Evolutionary conservation across 2,113 vertebrate genomes (phyloP).

Genomic region (Melanostigma gelatinosum): DNA sequence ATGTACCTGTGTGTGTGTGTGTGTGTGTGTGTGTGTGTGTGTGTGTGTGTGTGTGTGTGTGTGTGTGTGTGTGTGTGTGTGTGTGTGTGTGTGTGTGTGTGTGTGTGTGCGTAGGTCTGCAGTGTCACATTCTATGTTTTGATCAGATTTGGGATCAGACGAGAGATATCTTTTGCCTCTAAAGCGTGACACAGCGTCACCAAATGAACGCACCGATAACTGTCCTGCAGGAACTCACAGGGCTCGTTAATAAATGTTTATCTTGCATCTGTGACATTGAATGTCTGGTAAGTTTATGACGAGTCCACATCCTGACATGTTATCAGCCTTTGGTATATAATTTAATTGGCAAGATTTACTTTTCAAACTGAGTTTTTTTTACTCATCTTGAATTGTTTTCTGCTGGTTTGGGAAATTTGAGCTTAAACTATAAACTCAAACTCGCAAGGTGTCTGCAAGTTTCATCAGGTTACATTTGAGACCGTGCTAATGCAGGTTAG

Average conservation of each 20-base stretch:
- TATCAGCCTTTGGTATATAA: not conserved
- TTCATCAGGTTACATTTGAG: conserved; percentile 49
- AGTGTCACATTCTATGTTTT: conserved; percentile 60
- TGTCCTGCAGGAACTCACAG: conserved; percentile 26
- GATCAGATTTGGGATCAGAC: conserved; percentile 62
- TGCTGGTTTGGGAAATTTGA: conserved; percentile 8
- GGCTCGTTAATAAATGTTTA: conserved; percentile 30
- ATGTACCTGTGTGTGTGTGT: conserved; percentile 31
- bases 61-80: too few species aligned
- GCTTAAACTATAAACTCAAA: not conserved
- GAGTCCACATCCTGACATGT: conserved; percentile 14
- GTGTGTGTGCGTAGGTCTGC: conserved; percentile 25
- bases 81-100: too few species aligned
- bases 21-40: conserved; percentile 28
- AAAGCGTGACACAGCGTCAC: conserved; percentile 39
- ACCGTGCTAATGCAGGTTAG: conserved; percentile 19
- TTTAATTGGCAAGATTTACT: conserved; percentile 35
- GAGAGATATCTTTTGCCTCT: conserved; percentile 24
- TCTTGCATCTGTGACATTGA: conserved; percentile 2
- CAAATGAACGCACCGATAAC: conserved; percentile 52
- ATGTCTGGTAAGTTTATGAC: conserved; percentile 1
- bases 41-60: conserved; percentile 24
- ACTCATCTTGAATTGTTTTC: not conserved
- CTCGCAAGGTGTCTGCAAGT: conserved; percentile 30
- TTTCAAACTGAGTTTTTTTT: conserved; percentile 3